Evolutionary conservation across 2,113 vertebrate species (phyloP).

Genomic region (Phrynosoma blainvillii): DNA sequence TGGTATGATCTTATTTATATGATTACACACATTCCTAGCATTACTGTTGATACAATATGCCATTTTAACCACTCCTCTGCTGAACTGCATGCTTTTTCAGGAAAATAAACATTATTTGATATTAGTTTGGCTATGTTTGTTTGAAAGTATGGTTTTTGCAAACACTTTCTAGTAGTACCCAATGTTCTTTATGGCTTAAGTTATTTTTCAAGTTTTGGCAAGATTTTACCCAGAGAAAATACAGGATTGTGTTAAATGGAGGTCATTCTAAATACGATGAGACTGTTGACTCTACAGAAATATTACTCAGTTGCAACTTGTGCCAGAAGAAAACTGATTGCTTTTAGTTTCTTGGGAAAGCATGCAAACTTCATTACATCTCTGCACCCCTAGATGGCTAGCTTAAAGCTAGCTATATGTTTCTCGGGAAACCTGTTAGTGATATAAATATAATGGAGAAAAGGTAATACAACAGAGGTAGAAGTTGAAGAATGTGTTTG

Average conservation of each 20-base stretch:
- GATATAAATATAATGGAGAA: constrained; percentile 25
- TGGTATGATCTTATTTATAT: neutral
- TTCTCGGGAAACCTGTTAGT: constrained; percentile 36
- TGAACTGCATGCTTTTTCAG: constrained; percentile 33
- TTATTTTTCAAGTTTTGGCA: constrained; percentile 42
- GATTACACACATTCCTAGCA: neutral
- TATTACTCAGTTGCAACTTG: constrained; percentile 9
- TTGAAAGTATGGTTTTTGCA: constrained; percentile 43
- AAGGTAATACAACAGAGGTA: neutral
- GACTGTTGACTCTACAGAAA: constrained; percentile 41
- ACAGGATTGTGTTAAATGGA: constrained; percentile 24
- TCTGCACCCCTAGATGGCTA: constrained; percentile 1
- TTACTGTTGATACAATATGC: too few relatives aligned
- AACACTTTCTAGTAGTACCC: neutral
- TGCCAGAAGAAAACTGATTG: constrained; percentile 29
- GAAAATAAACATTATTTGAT: constrained; percentile 51
- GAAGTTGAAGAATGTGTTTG: neutral
- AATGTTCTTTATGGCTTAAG: constrained; percentile 31
- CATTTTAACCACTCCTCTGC: neutral
- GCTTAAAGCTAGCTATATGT: constrained; percentile 23
- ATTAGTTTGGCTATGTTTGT: constrained; percentile 34
- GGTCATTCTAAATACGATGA: constrained; percentile 26
- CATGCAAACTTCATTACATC: constrained; percentile 25
- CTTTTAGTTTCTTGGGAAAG: constrained; percentile 29
- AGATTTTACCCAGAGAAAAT: constrained; percentile 26